Evolutionary conservation across 2,888 invertebrate genomes (phyloP), one percentile per base, ranked within the genome.

Genomic region (Stenolophus ochropezus): DNA sequence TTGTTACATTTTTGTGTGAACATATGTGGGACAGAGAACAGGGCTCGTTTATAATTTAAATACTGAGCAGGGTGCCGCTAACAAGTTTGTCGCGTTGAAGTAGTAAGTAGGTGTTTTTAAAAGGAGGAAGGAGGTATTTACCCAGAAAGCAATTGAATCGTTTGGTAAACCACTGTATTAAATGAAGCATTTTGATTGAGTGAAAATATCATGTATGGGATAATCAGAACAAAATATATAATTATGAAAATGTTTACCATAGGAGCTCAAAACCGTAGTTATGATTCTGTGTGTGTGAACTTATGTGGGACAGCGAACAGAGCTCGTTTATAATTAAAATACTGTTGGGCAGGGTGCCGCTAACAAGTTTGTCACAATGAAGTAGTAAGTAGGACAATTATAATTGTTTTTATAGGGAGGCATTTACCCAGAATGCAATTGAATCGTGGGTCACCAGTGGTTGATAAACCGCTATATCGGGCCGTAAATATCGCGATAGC

Each of bases 401-500:
- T n/a, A n/a, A n/a, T n/a, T n/a, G 33, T 33, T 8, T 33, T 33
- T 8, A 33, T 33, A 33, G 8, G 33, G 33, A 33, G 4, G n/a
- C n/a, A n/a, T n/a, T n/a, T n/a, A n/a, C n/a, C n/a, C n/a, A 11
- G 1, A 0, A 11, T 6, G 33, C 51, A 61, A 25, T 25, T 61
- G 61, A 25, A 61, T 61, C 21, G 33, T 16, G n/a, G 65, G 33
- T 65, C 25, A 25, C 1, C 61, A 25, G 11, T 23, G 4, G 11
- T 14, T 14, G 65, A 33, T 33, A n/a, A 27, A 33, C 8, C 16
- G 20, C 20, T 47, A 21, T 49, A 11, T 49, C 73, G n/a, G 69
- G 21, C 27, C 53, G 53, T 75, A 75, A 75, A 75, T 75, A 53
- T 53, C 75, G 27, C 23, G 51, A 27, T 27, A 75, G 53, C 53